Evolutionary conservation across 2,797 vertebrate genomes (phyloP), one percentile per base, ranked within the genome.

Genomic region (Coreius guichenoti): DNA sequence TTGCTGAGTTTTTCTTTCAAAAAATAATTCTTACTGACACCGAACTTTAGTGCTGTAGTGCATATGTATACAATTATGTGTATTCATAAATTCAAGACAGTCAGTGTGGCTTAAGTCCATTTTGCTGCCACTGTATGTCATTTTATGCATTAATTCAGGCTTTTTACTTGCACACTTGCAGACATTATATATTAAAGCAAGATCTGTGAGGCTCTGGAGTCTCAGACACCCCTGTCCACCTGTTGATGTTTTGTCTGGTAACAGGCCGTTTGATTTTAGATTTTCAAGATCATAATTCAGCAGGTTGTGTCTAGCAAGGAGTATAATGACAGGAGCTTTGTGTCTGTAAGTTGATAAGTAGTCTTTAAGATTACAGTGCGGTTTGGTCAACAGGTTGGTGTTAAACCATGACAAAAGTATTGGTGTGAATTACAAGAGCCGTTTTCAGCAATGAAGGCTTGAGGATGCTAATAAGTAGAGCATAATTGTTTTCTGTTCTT

Each of bases 181-280:
- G 65, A 70, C 82, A 80, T 86, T 65, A 84, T 89, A 69, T 85
- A 73, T 82, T 80, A 80, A 70, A 73, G 43, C 47, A 54, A 68
- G n/a, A 13, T 75, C 82, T 88, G 77, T 90, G 83, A 33, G n/a
- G 83, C 85, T 88, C 79, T 76, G 69, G 39, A 68, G 85, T 83
- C 82, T 86, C 86, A 88, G 87, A 85, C 87, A 76, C 19, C 47
- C 21, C 86, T 83, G 84, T 88, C 76, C 84, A 90, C 86, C 88
- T 90, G 88, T 79, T 85, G 72, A 86, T 89, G 86, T 90, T 90
- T 90, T 89, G 90, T 90, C 90, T 90, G 81, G 70, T 80, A 72
- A 80, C 76, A 84, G 80, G 67, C 39, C 79, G 73, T 87, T 84
- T 87, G 82, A 82, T 81, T 86, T 87, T 65, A 90, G 78, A 86